Conservation (phyloP, 2,797 vertebrate species). For the Podarcis siculus region DNA sequence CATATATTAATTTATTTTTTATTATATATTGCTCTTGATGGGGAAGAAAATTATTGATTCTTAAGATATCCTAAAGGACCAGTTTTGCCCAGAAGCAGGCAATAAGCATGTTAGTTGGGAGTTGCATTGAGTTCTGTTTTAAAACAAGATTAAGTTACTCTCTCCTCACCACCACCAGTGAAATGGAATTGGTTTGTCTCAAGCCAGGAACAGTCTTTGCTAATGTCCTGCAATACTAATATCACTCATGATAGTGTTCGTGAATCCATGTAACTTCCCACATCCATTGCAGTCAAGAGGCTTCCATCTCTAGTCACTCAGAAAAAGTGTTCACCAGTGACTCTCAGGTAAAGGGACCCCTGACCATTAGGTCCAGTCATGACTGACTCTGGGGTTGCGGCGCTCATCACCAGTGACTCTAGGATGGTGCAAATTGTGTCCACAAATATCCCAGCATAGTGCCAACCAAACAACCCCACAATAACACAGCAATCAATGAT, state of each 20-base stretch:
- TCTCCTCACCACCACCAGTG: no score
- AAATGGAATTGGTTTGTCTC: neutral
- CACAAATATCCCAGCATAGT: neutral
- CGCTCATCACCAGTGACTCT: neutral
- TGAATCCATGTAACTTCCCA: neutral
- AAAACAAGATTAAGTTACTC: neutral
- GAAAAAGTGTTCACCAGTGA: neutral
- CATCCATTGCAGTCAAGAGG: neutral
- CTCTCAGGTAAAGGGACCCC: no score
- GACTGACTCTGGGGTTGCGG: no score
- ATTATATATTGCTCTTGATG: neutral
- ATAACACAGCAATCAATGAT: neutral
- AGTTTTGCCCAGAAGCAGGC: neutral
- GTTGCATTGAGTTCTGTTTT: neutral
- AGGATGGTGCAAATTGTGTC: neutral
- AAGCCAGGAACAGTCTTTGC: neutral
- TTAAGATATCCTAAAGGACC: neutral
- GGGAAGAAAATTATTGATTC: neutral
- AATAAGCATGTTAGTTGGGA: neutral
- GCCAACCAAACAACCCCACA: neutral
- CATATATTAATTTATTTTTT: neutral
- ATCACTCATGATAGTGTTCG: neutral
- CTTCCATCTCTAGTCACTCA: conserved; percentile 1
- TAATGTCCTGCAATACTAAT: neutral
- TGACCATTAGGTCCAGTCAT: no score